A percentile compares a stretch with the other conserved stretches of the same genome.
phyloP scores from a whole-genome alignment of 2,797 vertebrate genomes.

The Hephaestus fuliginosus region DNA sequence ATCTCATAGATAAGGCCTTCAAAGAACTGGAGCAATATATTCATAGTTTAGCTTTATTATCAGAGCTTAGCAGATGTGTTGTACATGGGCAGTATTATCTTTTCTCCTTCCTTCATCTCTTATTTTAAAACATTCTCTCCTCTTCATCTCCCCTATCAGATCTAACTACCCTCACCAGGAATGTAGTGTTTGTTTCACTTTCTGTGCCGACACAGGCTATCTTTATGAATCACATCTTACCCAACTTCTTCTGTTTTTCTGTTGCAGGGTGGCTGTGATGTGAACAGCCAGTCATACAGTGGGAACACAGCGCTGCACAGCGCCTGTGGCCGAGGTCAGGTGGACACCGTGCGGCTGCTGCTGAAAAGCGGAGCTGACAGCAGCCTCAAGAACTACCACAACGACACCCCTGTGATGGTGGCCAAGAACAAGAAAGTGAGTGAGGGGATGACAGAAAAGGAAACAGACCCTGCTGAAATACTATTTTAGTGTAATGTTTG shows the following conservation, averaged over 20 bases:
- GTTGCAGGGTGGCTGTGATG: slow-evolving; percentile 88
- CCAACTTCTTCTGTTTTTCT: slow-evolving; percentile 32
- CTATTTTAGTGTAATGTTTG: neutral
- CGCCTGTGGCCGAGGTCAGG: slow-evolving; percentile 91
- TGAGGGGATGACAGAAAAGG: neutral
- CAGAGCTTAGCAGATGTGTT: slow-evolving; percentile 12
- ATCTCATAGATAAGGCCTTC: slow-evolving; percentile 17
- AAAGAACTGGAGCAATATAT: slow-evolving; percentile 16
- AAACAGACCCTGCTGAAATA: neutral
- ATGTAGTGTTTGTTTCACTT: slow-evolving; percentile 18
- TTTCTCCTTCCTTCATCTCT: slow-evolving; percentile 5
- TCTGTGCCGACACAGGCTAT: slow-evolving; percentile 27
- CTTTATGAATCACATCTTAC: slow-evolving; percentile 46
- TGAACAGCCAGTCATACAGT: slow-evolving; percentile 92
- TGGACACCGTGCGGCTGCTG: slow-evolving; percentile 88
- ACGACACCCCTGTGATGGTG: slow-evolving; percentile 93
- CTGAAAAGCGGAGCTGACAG: slow-evolving; percentile 91
- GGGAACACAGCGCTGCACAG: slow-evolving; percentile 93
- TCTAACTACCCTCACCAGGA: neutral
- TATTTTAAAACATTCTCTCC: slow-evolving; percentile 18
- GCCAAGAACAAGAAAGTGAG: slow-evolving; percentile 91
- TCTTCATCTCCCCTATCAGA: slow-evolving; percentile 9
- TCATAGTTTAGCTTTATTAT: slow-evolving; percentile 20
- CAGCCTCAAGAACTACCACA: slow-evolving; percentile 93
- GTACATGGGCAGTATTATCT: neutral